These are phyloP conservation scores for Pterocles orientalis DNA, from an alignment of 2,113 vertebrate species.

Conservation along the genomic window DNA sequence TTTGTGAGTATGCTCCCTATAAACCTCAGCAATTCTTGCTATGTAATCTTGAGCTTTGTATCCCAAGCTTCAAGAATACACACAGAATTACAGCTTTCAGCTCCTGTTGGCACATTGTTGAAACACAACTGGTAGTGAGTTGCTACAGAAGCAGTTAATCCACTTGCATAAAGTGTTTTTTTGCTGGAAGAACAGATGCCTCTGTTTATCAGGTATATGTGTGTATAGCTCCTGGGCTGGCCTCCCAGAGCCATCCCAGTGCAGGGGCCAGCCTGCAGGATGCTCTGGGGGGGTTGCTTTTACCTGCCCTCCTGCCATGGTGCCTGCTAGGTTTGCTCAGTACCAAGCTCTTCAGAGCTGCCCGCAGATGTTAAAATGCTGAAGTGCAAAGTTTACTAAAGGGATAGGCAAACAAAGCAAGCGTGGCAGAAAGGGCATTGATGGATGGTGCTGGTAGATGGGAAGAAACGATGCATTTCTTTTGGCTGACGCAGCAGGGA, in stretches of 20 bases:
- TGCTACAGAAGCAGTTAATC: background rate
- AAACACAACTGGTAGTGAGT: background rate
- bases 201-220: background rate
- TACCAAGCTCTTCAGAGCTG: background rate
- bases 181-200: background rate
- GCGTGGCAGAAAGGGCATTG: background rate
- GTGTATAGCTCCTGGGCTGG: background rate
- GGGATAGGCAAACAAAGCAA: background rate
- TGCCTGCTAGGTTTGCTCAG: background rate
- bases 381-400: background rate
- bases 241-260: background rate
- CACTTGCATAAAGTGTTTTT: background rate
- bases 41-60: background rate
- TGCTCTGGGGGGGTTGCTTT: background rate
- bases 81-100: background rate
- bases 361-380: background rate
- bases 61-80: background rate
- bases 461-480: background rate
- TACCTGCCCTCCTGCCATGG: background rate
- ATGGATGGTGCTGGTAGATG: background rate
- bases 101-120: background rate
- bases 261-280: background rate
- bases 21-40: background rate
- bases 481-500: constrained; percentile 15
- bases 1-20: background rate